These are phyloP conservation scores for Dolichopus griseipennis DNA, from an alignment of 2,888 invertebrate genomes.

Conservation along the genomic window DNA sequence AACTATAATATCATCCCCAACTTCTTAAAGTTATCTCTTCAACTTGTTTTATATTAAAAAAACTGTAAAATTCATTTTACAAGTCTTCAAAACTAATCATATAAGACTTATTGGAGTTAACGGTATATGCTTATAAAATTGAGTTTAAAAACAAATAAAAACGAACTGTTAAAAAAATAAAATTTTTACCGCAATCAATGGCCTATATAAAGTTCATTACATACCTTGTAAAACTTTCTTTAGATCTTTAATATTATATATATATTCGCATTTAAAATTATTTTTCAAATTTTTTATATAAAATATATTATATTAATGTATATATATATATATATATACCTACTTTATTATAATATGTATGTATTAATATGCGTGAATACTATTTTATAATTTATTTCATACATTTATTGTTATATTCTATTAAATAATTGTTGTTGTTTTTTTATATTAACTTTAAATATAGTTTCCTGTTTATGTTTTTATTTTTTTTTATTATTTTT, in stretches of 20 bases:
- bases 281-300: too few relatives aligned
- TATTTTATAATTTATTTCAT: not conserved
- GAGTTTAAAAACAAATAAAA: too few relatives aligned
- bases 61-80: too few relatives aligned
- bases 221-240: not conserved
- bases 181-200: slow-evolving; percentile 1
- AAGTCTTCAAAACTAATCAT: not conserved
- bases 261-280: not conserved
- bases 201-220: not conserved
- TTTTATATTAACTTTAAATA: too few relatives aligned
- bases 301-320: too few relatives aligned
- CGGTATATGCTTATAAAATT: not conserved
- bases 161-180: not conserved
- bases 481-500: not conserved
- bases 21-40: too few relatives aligned
- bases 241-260: not conserved
- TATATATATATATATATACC: not conserved
- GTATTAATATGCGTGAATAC: not conserved
- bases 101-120: not conserved
- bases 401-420: not conserved
- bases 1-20: too few relatives aligned
- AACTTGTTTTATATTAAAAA: too few relatives aligned
- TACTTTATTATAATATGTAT: too few relatives aligned
- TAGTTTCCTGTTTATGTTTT: not conserved
- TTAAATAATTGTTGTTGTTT: not conserved